A percentile compares a stretch with the other conserved stretches of the same genome.
Conservation (phyloP, 1,140 invertebrate genomes). For the Delia radicum region DNA sequence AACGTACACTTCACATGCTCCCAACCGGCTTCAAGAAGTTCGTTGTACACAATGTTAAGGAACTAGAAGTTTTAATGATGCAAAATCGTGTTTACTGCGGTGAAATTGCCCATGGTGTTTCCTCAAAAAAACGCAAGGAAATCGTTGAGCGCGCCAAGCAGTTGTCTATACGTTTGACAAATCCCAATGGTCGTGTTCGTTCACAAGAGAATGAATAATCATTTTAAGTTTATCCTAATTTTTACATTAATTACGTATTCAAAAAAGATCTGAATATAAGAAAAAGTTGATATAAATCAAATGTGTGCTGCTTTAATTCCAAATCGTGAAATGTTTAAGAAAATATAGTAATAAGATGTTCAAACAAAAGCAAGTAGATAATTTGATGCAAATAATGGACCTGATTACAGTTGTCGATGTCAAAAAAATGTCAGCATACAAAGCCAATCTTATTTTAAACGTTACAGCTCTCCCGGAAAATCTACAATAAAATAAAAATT, state of each 20-base stretch:
- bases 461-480: too few relatives aligned
- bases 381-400: too few relatives aligned
- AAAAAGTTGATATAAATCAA: background rate
- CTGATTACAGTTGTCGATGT: too few relatives aligned
- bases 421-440: too few relatives aligned
- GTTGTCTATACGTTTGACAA: constrained; percentile 92
- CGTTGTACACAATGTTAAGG: constrained; percentile 65
- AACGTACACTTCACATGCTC: constrained; percentile 92
- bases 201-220: constrained; percentile 97
- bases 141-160: constrained; percentile 97
- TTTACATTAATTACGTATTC: background rate
- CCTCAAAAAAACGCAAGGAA: constrained; percentile 91
- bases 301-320: background rate
- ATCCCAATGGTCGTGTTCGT: constrained; percentile 91
- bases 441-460: too few relatives aligned
- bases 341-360: background rate
- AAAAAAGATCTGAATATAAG: background rate
- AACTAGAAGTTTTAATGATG: constrained; percentile 98
- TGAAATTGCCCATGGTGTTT: constrained; percentile 96
- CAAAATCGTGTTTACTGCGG: constrained; percentile 96
- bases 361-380: too few relatives aligned
- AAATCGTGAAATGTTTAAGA: background rate
- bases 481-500: too few relatives aligned
- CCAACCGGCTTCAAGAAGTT: constrained; percentile 97
- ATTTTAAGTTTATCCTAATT: constrained; percentile 37